Evolutionary conservation across 1,140 invertebrate species (phyloP).

Genomic region (Steinernema khuongi): DNA sequence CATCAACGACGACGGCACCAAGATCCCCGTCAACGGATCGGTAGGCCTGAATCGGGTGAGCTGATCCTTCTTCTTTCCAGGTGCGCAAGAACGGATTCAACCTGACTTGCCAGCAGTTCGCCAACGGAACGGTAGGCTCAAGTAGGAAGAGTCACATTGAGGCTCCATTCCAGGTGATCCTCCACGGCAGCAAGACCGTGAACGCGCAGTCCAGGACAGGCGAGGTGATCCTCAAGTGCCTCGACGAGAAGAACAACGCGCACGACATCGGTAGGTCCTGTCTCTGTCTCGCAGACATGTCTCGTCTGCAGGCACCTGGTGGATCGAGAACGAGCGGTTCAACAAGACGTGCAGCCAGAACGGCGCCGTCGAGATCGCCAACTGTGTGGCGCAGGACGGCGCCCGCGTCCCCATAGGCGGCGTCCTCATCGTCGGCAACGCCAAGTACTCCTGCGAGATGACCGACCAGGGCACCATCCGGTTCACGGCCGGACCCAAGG

Average conservation of each 20-base stretch:
- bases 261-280: neutral
- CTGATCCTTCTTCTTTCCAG: neutral
- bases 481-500: neutral
- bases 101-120: neutral
- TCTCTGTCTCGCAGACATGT: neutral
- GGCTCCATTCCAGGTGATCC: no score
- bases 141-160: no score
- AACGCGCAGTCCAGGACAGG: neutral
- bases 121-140: neutral
- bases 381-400: neutral
- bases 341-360: constrained; percentile 4
- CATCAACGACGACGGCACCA: constrained; percentile 1
- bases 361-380: neutral
- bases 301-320: neutral
- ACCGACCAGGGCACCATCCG: neutral
- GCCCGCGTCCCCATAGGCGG: neutral
- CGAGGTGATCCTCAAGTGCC: neutral
- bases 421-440: neutral
- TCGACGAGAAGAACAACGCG: neutral
- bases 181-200: neutral
- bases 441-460: constrained; percentile 2
- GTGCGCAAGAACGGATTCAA: neutral
- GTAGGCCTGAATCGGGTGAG: neutral
- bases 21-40: neutral
- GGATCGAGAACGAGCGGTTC: constrained; percentile 6